These are phyloP conservation scores for Notodonta dromedarius DNA, from an alignment of 2,888 invertebrate species.

Conservation along the genomic window DNA sequence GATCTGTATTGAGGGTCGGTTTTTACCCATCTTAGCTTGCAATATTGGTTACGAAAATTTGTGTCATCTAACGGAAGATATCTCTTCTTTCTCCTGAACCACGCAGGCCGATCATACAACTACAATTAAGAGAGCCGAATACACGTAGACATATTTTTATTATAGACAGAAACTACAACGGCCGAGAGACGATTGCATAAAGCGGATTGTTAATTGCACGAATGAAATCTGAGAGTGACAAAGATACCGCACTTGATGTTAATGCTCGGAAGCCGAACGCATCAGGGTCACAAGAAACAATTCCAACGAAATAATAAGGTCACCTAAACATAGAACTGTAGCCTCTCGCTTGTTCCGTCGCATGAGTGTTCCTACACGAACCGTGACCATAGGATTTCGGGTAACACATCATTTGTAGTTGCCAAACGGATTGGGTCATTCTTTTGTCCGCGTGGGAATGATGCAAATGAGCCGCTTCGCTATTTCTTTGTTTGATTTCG, in stretches of 20 bases:
- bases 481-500: conserved; percentile 84
- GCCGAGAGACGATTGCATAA: conserved; percentile 25
- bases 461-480: conserved; percentile 82
- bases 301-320: conserved; percentile 52
- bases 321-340: conserved; percentile 51
- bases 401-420: conserved; percentile 78
- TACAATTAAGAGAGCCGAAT: too few relatives aligned
- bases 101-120: too few relatives aligned
- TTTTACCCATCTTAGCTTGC: background rate
- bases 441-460: conserved; percentile 83
- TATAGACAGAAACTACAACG: conserved; percentile 19
- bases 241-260: conserved; percentile 22
- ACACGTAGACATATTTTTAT: conserved; percentile 16
- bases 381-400: conserved; percentile 78
- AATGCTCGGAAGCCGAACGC: conserved; percentile 30
- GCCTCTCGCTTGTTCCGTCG: conserved; percentile 59
- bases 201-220: conserved; percentile 25
- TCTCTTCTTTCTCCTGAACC: background rate
- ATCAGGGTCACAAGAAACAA: conserved; percentile 56
- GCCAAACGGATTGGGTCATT: conserved; percentile 82
- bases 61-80: too few relatives aligned
- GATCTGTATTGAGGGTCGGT: background rate
- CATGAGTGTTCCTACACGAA: conserved; percentile 41
- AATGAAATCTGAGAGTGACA: conserved; percentile 23
- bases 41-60: too few relatives aligned